A percentile compares a stretch with the other conserved stretches of the same genome.
phyloP scores from a whole-genome alignment of 2,797 vertebrate genomes.

The Xenops minutus region DNA sequence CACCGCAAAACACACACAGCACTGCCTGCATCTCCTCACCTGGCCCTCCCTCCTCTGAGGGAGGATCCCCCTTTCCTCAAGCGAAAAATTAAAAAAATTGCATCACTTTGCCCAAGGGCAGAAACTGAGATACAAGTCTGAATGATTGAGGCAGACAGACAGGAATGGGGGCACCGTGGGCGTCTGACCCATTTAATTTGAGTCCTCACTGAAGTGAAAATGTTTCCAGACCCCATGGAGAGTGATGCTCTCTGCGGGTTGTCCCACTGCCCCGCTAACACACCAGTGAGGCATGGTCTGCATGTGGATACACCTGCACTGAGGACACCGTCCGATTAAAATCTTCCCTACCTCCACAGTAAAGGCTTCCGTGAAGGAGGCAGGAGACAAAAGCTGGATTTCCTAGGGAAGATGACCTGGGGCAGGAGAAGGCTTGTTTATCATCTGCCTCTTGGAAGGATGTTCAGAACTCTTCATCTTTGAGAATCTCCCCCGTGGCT shows the following conservation, averaged over 20 bases:
- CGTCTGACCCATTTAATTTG: not conserved
- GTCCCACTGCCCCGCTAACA: rapidly evolving
- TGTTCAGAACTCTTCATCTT: not conserved
- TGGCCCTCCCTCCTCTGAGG: not conserved
- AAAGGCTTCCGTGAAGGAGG: not conserved
- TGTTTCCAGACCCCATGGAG: not conserved
- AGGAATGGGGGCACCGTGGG: rapidly evolving
- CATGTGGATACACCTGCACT: rapidly evolving
- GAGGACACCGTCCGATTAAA: not conserved
- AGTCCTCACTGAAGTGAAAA: not conserved
- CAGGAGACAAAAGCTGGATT: not conserved
- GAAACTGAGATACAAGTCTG: not conserved
- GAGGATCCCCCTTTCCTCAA: not conserved
- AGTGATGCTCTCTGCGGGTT: not conserved
- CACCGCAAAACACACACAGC: not conserved
- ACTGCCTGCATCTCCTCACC: not conserved
- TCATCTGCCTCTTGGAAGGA: not conserved
- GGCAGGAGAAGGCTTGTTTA: not conserved
- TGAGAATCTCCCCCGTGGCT: not conserved
- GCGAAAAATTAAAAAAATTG: not conserved
- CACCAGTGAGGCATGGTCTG: rapidly evolving
- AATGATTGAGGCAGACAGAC: rapidly evolving
- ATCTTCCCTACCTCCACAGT: not conserved
- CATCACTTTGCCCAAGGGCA: not conserved
- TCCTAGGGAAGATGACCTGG: not conserved